Base-by-base conservation (phyloP, 64 coral and sea anemone genomes). In the Dendronephthya gigantea region DNA sequence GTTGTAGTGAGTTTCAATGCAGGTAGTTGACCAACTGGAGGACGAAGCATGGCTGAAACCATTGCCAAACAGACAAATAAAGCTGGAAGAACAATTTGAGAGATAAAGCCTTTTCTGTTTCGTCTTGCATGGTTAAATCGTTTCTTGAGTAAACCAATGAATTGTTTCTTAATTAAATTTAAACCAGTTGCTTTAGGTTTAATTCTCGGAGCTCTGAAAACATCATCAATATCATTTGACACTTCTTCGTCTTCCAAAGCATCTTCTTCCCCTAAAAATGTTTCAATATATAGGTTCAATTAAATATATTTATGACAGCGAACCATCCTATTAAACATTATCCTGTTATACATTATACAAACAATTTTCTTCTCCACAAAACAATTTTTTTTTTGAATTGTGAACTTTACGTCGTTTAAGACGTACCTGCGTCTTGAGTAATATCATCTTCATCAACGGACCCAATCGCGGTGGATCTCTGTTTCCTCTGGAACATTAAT, bases 21-120 rank as follows among this genome's bases (percentile, higher is more conserved):
- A 9, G 95, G 95, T 90, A 91, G 91, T 50, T 91, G 92, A 52
- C 45, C 47, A 68, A 93, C 89, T 0, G 95, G 95, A 37, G 72
- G 72, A 69, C 87, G 88, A 55, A 98, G 88, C 92, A 86, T 90
- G 22, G 95, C 84, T 45, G 91, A 92, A 9, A 65, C 56, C 92
- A 98, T 90, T 25, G 95, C 95, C 7, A 98, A 7, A 34, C 95
- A 98, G 4, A 98, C 95, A 40, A 98, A 98, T 23, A 98, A n/a
- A 2, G 95, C 95, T 11, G 95, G 95, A 34, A 98, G 90, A 19
- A 98, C 55, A 35, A 98, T 98, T 91, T 98, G 84, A 1, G 68
- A 43, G 30, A 36, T 81, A 90, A 31, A 75, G 37, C 59, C 94
- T 87, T 97, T 97, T 12, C 94, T 59, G 70, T 97, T 97, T 45